Evolutionary conservation across 2,888 invertebrate genomes (phyloP), one percentile per base, ranked within the genome.

Genomic region (Zele albiditarsus): DNA sequence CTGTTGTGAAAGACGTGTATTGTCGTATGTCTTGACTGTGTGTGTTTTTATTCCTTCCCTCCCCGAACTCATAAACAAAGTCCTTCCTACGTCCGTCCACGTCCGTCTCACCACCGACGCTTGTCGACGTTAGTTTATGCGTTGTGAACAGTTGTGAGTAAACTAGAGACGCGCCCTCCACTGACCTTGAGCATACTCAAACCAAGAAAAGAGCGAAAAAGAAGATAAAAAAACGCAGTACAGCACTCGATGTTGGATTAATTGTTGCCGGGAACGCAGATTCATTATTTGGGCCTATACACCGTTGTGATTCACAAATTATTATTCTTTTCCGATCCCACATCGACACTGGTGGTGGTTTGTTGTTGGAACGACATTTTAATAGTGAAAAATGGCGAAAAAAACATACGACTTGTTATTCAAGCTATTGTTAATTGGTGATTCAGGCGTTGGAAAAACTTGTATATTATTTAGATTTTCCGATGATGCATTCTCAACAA

Each of bases 371-470:
- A 12, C 16, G 16, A 58, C 28, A n/a, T 5, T 53, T 53, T 72
- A 28, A 65, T 27, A 28, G 14, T 25, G 77, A 73, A 86, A 91
- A 93, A 97, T 97, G 97, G 97, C 97, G 89, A 97, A 97, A 92
- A 96, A 96, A 92, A 97, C 97, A 82, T 97, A 97, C 92, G 97
- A 97, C 92, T 93, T 97, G 88, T 91, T 97, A 86, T 97, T 97
- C 90, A 97, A 97, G 92, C 91, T 97, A 84, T 91, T 97, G 82
- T 92, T 97, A 83, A 97, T 97, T 90, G 97, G 97, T 81, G 97
- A 97, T 90, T 97, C 96, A 70, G 97, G 97, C 82, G 97, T 97
- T 82, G 97, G 97, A 84, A 97, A 97, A 91, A 97, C 97, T 72
- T 97, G 97, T 90, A 96, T 97, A 90, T 91, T 97, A 84, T 97